These are phyloP conservation scores for Boleophthalmus pectinirostris DNA, from an alignment of 2,113 vertebrate genomes.

Conservation along the genomic window DNA sequence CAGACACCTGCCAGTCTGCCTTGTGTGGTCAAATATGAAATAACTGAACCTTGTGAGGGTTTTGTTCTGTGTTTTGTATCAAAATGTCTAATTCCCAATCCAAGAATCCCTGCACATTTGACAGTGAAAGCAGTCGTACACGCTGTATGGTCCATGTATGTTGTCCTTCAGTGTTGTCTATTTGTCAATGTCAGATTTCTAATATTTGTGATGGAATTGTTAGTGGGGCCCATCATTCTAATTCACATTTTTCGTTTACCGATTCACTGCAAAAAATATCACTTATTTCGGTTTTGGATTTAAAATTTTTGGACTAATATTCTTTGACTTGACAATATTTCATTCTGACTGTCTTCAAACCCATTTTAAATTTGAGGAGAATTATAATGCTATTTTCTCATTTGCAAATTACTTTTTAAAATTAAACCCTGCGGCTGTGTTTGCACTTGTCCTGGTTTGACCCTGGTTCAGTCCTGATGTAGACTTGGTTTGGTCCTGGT, in stretches of 20 bases:
- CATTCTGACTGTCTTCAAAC: neutral
- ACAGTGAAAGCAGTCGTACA: conserved; percentile 13
- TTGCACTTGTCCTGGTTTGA: neutral
- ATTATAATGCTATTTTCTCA: conserved; percentile 2
- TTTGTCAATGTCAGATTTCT: conserved; percentile 37
- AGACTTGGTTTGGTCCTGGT: no score
- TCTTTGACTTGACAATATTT: neutral
- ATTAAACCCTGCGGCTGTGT: neutral
- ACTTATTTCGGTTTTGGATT: neutral
- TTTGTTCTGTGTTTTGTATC: conserved; percentile 62
- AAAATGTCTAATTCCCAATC: conserved; percentile 51
- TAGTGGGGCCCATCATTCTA: conserved; percentile 14
- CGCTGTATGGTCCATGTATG: conserved; percentile 36
- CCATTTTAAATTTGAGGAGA: neutral
- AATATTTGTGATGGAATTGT: conserved; percentile 23
- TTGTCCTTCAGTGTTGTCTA: conserved; percentile 47
- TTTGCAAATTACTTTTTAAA: neutral
- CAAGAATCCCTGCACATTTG: neutral
- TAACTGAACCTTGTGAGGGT: conserved; percentile 46
- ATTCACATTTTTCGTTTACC: neutral
- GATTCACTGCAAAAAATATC: neutral
- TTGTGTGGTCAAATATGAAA: conserved; percentile 12
- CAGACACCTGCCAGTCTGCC: neutral
- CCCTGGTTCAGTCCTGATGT: neutral
- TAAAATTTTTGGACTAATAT: neutral